phyloP scores from a whole-genome alignment of 2,888 invertebrate genomes.

The Stenodema calcarata region DNA sequence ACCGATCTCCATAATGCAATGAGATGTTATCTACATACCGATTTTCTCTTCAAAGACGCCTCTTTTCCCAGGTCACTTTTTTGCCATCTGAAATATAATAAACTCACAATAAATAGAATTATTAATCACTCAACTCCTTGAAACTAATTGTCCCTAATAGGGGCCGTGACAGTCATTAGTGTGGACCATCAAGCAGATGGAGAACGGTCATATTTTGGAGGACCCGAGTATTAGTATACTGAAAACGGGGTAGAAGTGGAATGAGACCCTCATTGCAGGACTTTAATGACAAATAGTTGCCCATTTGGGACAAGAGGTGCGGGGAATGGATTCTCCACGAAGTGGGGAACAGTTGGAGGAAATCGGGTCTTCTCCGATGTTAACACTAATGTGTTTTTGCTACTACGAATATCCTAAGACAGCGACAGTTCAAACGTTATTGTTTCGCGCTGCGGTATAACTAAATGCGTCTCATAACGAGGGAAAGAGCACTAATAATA shows the following conservation, averaged over 20 bases:
- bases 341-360: too few species aligned
- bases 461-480: too few species aligned
- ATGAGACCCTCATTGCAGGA: neutral
- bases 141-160: neutral
- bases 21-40: too few species aligned
- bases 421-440: too few species aligned
- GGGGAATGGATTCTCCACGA: neutral
- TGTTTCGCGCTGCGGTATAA: too few species aligned
- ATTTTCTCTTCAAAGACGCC: too few species aligned
- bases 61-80: too few species aligned
- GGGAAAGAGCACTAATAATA: too few species aligned
- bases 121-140: neutral
- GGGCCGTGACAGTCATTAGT: neutral
- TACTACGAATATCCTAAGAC: too few species aligned
- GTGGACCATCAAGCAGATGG: neutral
- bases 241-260: neutral
- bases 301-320: neutral
- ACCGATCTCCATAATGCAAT: too few species aligned
- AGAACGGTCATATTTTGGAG: neutral
- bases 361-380: too few species aligned
- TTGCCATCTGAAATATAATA: neutral
- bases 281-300: neutral
- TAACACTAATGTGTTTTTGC: too few species aligned
- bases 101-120: neutral
- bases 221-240: neutral